Conservation (phyloP, 2,113 vertebrate genomes). For the Anoplopoma fimbria region DNA sequence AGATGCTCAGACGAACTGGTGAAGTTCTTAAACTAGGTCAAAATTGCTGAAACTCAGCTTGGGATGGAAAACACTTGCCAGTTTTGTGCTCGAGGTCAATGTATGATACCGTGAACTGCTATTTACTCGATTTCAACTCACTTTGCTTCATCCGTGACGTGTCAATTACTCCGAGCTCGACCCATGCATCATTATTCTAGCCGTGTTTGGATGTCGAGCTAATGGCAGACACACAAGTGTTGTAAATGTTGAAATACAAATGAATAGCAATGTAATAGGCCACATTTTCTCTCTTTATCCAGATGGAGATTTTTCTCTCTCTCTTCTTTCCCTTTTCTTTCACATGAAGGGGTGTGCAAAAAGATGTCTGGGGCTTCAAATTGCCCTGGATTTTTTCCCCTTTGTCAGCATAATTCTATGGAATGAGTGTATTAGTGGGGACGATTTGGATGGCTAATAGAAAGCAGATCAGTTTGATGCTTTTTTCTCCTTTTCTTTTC, state of each 20-base stretch:
- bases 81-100: background rate
- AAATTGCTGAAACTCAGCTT: conserved; percentile 16
- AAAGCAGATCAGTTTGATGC: conserved; percentile 81
- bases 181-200: background rate
- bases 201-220: background rate
- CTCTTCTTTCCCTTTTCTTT: conserved; percentile 26
- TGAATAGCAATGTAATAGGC: conserved; percentile 47
- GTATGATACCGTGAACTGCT: background rate
- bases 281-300: conserved; percentile 22
- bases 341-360: conserved; percentile 64
- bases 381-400: conserved; percentile 75
- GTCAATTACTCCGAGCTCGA: background rate
- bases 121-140: background rate
- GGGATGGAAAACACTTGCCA: background rate
- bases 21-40: conserved; percentile 50
- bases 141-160: background rate
- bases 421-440: conserved; percentile 79
- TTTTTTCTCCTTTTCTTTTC: conserved; percentile 12
- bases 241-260: conserved; percentile 43
- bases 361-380: conserved; percentile 76
- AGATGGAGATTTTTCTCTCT: conserved; percentile 45
- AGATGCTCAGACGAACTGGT: conserved; percentile 34
- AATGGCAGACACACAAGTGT: conserved; percentile 19
- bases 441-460: conserved; percentile 82
- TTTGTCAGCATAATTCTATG: conserved; percentile 84